phyloP scores from a whole-genome alignment of 2,113 vertebrate genomes.

The Chamaetylas fuelleborni region DNA sequence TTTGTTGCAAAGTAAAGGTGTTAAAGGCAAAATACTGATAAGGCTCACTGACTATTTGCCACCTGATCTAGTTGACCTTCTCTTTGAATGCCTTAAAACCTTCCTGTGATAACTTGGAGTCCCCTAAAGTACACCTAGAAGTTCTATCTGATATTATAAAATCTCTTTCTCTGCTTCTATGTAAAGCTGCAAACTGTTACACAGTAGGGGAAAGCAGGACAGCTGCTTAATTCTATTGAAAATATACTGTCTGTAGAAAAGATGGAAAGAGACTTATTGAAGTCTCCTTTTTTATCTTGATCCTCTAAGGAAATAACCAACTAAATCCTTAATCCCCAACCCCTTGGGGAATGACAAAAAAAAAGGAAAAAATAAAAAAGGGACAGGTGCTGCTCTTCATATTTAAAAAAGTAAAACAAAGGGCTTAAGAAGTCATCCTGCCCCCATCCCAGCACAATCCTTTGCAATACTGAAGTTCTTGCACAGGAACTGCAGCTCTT shows the following conservation, averaged over 20 bases:
- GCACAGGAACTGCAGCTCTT: neutral
- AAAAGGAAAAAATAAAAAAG: neutral
- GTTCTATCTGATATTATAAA: neutral
- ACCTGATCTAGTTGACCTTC: neutral
- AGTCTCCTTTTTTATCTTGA: conserved; percentile 33
- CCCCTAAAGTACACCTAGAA: neutral
- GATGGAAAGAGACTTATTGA: conserved; percentile 11
- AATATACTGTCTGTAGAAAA: conserved; percentile 5
- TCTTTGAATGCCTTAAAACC: neutral
- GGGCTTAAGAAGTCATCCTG: neutral
- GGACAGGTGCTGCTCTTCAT: conserved; percentile 10
- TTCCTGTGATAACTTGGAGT: neutral
- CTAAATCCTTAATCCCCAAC: conserved; percentile 45
- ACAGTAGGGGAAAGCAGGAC: neutral
- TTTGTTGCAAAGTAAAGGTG: neutral
- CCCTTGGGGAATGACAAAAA: neutral
- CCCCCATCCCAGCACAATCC: neutral
- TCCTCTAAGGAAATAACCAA: conserved; percentile 51
- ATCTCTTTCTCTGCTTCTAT: neutral
- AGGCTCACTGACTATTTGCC: neutral
- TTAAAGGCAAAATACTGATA: neutral
- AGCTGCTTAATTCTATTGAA: conserved; percentile 37
- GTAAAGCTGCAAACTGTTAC: neutral
- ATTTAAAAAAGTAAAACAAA: neutral
- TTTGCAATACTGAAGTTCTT: neutral